These are phyloP conservation scores for Andrena trimmerana DNA, from an alignment of 2,888 invertebrate species.

Conservation along the genomic window DNA sequence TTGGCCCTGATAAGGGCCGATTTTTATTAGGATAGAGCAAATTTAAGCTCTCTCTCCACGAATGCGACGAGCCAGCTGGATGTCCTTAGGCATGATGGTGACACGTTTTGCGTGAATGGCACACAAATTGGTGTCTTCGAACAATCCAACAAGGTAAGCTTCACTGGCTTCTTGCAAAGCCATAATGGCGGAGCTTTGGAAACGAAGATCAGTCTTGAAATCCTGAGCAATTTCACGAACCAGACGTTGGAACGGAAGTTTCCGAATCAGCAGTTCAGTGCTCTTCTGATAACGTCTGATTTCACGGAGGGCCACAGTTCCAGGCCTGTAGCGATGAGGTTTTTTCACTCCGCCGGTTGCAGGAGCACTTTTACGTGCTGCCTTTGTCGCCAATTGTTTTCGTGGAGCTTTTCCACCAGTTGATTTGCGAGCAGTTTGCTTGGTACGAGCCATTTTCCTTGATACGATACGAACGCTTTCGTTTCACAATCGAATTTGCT, in stretches of 20 bases:
- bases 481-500: background rate
- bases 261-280: slow-evolving; percentile 90
- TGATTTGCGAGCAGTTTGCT: slow-evolving; percentile 98
- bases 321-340: slow-evolving; percentile 90
- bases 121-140: slow-evolving; percentile 92
- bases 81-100: slow-evolving; percentile 89
- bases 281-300: slow-evolving; percentile 91
- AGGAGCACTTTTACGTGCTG: slow-evolving; percentile 97
- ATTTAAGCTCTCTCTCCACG: slow-evolving; percentile 59
- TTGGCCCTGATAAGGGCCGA: slow-evolving; percentile 29
- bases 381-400: slow-evolving; percentile 96
- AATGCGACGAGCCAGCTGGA: slow-evolving; percentile 86
- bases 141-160: slow-evolving; percentile 89
- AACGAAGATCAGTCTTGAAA: slow-evolving; percentile 90
- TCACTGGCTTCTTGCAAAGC: slow-evolving; percentile 89
- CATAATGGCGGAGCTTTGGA: slow-evolving; percentile 90
- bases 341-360: slow-evolving; percentile 98
- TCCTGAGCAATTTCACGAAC: slow-evolving; percentile 92
- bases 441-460: slow-evolving; percentile 95
- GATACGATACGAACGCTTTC: background rate
- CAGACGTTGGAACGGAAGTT: slow-evolving; percentile 90
- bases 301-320: slow-evolving; percentile 90
- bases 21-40: background rate
- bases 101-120: slow-evolving; percentile 91
- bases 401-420: slow-evolving; percentile 98